phyloP scores from a whole-genome alignment of 2,113 vertebrate species.

The Glaucomys volans region DNA sequence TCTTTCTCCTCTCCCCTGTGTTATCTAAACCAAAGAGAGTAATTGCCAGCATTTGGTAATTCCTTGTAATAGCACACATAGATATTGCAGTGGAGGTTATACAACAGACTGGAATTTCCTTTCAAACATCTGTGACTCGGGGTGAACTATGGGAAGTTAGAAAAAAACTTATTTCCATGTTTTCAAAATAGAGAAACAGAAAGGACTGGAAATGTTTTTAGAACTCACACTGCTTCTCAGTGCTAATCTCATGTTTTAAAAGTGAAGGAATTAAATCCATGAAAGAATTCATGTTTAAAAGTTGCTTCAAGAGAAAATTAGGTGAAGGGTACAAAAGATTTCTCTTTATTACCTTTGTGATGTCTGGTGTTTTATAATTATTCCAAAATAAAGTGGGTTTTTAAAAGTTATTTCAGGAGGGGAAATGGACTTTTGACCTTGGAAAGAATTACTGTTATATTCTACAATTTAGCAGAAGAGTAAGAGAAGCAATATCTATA shows the following conservation, averaged over 20 bases:
- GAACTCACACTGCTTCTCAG: not conserved
- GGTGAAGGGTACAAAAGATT: not conserved
- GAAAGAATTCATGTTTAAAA: not conserved
- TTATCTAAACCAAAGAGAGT: not conserved
- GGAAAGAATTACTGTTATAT: not conserved
- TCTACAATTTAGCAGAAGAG: conserved; percentile 31
- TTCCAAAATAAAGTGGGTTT: not conserved
- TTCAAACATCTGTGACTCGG: conserved; percentile 41
- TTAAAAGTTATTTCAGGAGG: not conserved
- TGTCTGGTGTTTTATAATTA: conserved; percentile 39
- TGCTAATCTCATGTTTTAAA: not conserved
- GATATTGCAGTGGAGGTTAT: not conserved
- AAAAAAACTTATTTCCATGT: conserved; percentile 54
- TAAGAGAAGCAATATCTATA: not conserved
- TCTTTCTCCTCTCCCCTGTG: not conserved
- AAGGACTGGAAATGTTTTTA: not conserved
- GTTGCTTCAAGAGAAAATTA: not conserved
- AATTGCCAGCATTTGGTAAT: not conserved
- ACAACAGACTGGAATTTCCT: not conserved
- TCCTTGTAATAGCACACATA: not conserved
- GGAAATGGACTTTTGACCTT: conserved; percentile 28
- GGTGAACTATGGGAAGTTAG: conserved; percentile 13
- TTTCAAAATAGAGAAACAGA: conserved; percentile 67
- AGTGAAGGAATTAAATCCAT: not conserved
- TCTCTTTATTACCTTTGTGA: not conserved